phyloP scores from a whole-genome alignment of 2,113 vertebrate species.

The Oenanthe oenanthe region DNA sequence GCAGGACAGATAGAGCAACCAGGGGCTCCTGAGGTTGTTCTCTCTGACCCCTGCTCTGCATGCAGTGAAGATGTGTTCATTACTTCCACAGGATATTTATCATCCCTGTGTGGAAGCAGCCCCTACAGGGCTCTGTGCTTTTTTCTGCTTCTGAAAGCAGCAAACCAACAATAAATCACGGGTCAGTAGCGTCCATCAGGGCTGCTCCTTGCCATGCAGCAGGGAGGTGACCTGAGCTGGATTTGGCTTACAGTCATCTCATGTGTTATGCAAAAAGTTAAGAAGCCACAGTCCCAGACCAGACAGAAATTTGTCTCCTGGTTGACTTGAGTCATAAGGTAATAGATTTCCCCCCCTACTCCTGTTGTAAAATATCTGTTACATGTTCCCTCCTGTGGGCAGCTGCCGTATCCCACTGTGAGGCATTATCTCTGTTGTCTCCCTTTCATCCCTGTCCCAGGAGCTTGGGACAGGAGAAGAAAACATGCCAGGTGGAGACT shows the following conservation, averaged over 20 bases:
- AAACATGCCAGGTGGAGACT: background rate
- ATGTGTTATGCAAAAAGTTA: background rate
- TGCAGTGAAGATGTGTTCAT: background rate
- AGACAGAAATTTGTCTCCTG: background rate
- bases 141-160: background rate
- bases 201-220: fast-evolving
- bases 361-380: background rate
- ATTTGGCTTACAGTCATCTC: background rate
- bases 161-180: background rate
- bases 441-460: background rate
- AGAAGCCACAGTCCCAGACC: background rate
- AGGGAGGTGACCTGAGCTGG: background rate
- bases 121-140: background rate
- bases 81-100: background rate
- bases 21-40: background rate
- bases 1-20: fast-evolving
- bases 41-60: background rate
- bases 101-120: background rate
- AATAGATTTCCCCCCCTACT: fast-evolving
- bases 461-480: background rate
- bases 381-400: background rate
- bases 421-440: background rate
- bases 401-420: background rate
- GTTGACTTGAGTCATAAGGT: background rate
- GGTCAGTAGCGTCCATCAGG: background rate